Evolutionary conservation across 2,113 vertebrate species (phyloP).

Genomic region (Austrofundulus limnaeus): DNA sequence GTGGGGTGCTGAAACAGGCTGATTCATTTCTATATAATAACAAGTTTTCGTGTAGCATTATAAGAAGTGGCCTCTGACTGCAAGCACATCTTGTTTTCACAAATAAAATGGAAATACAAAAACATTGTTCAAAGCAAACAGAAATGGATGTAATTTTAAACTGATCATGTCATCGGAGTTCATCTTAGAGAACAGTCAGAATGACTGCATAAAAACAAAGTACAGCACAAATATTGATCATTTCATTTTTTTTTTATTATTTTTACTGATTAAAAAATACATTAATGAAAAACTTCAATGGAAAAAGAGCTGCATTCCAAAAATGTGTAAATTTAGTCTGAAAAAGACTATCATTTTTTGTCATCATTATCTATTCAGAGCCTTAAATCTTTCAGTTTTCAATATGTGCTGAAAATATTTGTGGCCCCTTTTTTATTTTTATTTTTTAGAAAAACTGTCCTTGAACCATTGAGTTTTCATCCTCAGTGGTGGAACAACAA

Average conservation of each 20-base stretch:
- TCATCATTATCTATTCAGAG: not conserved
- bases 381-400: not conserved
- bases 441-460: not conserved
- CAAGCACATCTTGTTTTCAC: not conserved
- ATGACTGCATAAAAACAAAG: not conserved
- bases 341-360: not conserved
- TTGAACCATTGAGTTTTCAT: conserved; percentile 1
- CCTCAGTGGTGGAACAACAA: not conserved
- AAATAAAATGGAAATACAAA: not conserved
- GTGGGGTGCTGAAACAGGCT: conserved; percentile 10
- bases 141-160: conserved; percentile 4
- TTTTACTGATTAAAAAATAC: no score
- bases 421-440: no score
- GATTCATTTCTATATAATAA: conserved; percentile 21
- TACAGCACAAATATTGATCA: not conserved
- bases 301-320: no score
- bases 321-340: no score
- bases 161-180: not conserved
- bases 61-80: conserved; percentile 19
- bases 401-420: not conserved
- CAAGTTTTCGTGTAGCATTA: conserved; percentile 25
- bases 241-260: conserved; percentile 6
- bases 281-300: no score
- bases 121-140: not conserved
- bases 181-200: not conserved